Evolutionary conservation across 1,140 invertebrate species (phyloP).

Genomic region (Bombus picipes): DNA sequence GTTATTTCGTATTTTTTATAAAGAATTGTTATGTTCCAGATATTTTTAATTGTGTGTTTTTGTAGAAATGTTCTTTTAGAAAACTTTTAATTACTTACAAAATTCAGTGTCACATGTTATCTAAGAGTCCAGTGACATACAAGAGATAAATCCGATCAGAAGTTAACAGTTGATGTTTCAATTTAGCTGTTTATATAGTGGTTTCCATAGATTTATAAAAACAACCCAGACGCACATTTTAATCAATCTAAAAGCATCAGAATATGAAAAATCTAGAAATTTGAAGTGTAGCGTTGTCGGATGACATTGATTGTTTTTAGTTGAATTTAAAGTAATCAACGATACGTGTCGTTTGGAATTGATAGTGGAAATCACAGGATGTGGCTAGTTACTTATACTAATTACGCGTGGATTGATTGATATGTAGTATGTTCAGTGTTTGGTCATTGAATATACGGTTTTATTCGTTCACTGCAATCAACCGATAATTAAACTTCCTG

Average conservation of each 20-base stretch:
- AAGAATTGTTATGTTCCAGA: too few species aligned
- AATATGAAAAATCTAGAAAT: background rate
- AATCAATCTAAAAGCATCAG: background rate
- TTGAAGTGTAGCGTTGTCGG: background rate
- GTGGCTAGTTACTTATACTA: background rate
- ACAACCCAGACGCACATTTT: background rate
- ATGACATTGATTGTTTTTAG: background rate
- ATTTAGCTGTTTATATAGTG: too few species aligned
- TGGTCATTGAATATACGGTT: background rate
- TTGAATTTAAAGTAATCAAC: background rate
- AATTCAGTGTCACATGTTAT: too few species aligned
- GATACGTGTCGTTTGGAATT: background rate
- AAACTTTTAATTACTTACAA: too few species aligned
- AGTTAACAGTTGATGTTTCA: too few species aligned
- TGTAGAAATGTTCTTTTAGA: too few species aligned
- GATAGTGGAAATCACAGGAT: background rate
- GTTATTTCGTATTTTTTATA: too few species aligned
- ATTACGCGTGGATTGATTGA: background rate
- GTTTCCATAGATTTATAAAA: background rate
- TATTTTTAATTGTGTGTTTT: too few species aligned
- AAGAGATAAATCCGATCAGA: too few species aligned
- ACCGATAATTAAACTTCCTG: conserved; percentile 32
- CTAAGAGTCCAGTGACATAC: too few species aligned
- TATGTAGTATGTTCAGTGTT: background rate
- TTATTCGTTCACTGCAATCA: conserved; percentile 23